Percentiles rank a stretch among this genome's conserved stretches.
phyloP scores from a whole-genome alignment of 1,140 invertebrate species.

The Aphelenchoides fujianensis region DNA sequence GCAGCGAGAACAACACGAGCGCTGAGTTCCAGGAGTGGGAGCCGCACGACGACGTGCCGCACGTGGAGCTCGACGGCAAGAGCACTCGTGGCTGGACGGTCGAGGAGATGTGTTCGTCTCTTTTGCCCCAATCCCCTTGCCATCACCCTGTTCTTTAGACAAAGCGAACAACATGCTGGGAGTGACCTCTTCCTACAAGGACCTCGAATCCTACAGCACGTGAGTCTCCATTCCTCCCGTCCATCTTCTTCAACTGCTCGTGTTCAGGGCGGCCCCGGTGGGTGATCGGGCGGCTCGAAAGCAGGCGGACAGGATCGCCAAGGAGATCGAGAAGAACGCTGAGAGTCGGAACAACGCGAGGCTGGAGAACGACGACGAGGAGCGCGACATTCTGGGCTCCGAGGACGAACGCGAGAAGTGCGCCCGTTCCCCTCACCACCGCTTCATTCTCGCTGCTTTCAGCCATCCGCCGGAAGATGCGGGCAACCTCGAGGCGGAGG shows the following conservation, averaged over 20 bases:
- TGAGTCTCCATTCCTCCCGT: not conserved
- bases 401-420: not conserved
- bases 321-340: conserved; percentile 16
- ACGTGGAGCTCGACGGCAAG: not conserved
- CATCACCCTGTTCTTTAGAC: no score
- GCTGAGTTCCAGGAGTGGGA: not conserved
- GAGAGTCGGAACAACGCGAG: not conserved
- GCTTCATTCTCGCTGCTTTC: not conserved
- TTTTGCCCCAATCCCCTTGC: not conserved
- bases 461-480: no score
- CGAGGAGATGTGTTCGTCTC: not conserved
- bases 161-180: conserved; percentile 16
- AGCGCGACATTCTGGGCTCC: conserved; percentile 7
- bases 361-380: conserved; percentile 28
- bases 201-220: not conserved
- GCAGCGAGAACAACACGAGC: not conserved
- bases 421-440: not conserved
- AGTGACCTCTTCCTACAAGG: conserved; percentile 14
- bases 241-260: not conserved
- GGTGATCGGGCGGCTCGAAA: conserved; percentile 9
- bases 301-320: conserved; percentile 16
- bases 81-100: not conserved
- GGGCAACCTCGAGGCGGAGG: no score
- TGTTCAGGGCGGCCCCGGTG: not conserved
- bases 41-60: not conserved